Percentiles rank a stretch among this genome's conserved stretches.
Evolutionary conservation across 2,797 vertebrate genomes (phyloP).

Genomic region (Argentina silus): DNA sequence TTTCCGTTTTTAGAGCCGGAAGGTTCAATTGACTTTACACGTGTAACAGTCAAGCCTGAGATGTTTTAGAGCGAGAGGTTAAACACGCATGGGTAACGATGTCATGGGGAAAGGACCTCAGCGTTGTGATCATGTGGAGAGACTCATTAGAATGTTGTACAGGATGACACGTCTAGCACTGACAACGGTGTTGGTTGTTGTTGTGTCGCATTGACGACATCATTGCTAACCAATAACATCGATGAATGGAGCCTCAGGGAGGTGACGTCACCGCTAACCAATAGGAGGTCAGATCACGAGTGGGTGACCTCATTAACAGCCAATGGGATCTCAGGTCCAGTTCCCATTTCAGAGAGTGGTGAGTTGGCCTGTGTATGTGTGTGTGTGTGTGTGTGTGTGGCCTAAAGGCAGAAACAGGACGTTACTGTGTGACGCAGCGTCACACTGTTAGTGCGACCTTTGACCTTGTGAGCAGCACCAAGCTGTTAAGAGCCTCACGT

Average conservation of each 20-base stretch:
- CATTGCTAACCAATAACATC: neutral
- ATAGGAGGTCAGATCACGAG: neutral
- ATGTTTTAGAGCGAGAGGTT: too few species aligned
- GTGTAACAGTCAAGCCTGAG: too few species aligned
- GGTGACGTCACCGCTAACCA: conserved; percentile 11
- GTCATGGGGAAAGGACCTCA: too few species aligned
- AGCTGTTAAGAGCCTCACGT: neutral
- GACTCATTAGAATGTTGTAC: neutral
- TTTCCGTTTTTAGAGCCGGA: neutral
- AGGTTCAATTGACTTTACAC: neutral
- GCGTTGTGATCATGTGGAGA: too few species aligned
- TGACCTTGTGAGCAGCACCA: neutral
- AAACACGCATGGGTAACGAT: too few species aligned
- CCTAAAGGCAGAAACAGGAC: neutral
- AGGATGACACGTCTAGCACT: neutral
- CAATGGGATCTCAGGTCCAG: neutral
- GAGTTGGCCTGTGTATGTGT: conserved; percentile 21
- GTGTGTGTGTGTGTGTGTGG: conserved; percentile 20
- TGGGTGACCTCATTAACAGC: conserved; percentile 17
- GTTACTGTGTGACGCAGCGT: neutral
- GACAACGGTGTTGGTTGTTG: neutral
- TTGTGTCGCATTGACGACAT: neutral
- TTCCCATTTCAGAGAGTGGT: conserved; percentile 2
- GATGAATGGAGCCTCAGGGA: neutral
- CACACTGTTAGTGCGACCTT: neutral